A percentile compares a stretch with the other conserved stretches of the same genome.
Evolutionary conservation across 2,888 invertebrate genomes (phyloP).

Genomic region (Rapana venosa): DNA sequence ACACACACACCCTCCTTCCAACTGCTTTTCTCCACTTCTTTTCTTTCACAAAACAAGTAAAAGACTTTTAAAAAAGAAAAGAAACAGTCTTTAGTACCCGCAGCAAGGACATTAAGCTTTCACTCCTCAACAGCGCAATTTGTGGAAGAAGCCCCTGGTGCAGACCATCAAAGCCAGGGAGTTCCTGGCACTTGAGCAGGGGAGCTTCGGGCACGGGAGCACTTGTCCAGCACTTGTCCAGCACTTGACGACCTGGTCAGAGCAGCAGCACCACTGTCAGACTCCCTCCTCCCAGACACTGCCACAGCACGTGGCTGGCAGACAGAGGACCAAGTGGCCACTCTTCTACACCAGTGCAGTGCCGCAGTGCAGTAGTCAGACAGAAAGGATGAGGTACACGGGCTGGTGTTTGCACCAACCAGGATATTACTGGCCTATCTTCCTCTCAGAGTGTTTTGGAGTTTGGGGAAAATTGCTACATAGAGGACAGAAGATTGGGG

Average conservation of each 20-base stretch:
- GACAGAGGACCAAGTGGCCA: not conserved
- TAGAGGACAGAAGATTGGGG: not conserved
- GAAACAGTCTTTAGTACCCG: no score
- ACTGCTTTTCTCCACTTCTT: no score
- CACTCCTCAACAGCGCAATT: not conserved
- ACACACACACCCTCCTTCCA: not conserved
- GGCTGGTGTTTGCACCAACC: not conserved
- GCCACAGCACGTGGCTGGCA: not conserved
- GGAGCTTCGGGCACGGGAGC: no score
- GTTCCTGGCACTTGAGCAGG: constrained; percentile 14
- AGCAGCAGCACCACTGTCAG: not conserved
- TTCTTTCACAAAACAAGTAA: no score
- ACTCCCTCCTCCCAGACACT: not conserved
- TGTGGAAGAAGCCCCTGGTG: not conserved
- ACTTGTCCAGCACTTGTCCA: not conserved
- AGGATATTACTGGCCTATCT: not conserved
- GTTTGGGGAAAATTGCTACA: not conserved
- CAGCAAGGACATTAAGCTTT: not conserved
- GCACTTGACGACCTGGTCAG: constrained; percentile 1
- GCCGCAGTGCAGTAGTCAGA: not conserved
- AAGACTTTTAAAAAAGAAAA: no score
- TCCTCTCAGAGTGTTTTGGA: not conserved
- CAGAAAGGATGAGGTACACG: not conserved
- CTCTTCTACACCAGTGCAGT: not conserved
- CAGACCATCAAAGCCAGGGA: not conserved